These are phyloP conservation scores for Schlechtendalia chinensis DNA, from an alignment of 1,140 invertebrate genomes.

Conservation along the genomic window DNA sequence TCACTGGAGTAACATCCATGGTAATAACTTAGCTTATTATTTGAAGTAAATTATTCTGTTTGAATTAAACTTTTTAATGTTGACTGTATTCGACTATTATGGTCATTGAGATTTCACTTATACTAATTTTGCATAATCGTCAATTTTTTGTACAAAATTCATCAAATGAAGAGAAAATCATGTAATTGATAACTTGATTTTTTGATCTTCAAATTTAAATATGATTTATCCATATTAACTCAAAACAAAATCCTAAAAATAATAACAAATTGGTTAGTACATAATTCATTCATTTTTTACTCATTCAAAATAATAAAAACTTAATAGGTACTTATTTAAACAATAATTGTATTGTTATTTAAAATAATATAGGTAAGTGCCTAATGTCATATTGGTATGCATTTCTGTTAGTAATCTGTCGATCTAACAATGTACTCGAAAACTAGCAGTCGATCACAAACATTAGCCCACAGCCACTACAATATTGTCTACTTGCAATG, in stretches of 20 bases:
- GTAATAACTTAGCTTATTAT: neutral
- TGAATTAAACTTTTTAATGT: conserved; percentile 53
- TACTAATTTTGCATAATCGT: conserved; percentile 64
- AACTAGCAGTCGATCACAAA: too few relatives aligned
- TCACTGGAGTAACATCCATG: neutral
- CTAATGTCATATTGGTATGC: too few relatives aligned
- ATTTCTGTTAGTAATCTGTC: too few relatives aligned
- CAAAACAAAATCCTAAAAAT: conserved; percentile 28
- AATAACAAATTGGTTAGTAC: neutral
- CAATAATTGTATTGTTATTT: too few relatives aligned
- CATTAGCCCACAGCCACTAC: too few relatives aligned
- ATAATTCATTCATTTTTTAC: too few relatives aligned
- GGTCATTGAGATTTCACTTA: conserved; percentile 86
- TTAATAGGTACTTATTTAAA: too few relatives aligned
- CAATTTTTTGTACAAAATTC: neutral
- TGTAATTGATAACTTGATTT: neutral
- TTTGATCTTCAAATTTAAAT: neutral
- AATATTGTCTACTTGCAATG: too few relatives aligned
- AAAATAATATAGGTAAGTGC: too few relatives aligned
- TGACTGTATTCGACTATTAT: conserved; percentile 78
- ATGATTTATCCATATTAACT: conserved; percentile 7
- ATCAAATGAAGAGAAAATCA: neutral
- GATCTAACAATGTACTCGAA: too few relatives aligned
- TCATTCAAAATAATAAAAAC: too few relatives aligned
- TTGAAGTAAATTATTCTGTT: neutral